Evolutionary conservation across 2,888 invertebrate genomes (phyloP), one percentile per base, ranked within the genome.

Genomic region (Drosophila gaucha): DNA sequence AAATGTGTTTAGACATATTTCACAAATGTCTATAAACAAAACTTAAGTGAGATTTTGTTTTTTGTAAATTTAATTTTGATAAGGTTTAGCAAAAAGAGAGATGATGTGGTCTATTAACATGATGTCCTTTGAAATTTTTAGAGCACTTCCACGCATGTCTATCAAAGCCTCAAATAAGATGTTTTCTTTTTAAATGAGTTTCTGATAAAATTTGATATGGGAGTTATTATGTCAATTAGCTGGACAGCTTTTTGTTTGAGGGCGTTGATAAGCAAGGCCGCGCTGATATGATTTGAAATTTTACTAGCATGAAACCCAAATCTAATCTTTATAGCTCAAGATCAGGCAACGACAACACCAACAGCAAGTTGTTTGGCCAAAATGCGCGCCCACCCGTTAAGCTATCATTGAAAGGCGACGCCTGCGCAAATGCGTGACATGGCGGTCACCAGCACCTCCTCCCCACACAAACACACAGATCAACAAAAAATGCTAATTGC

Each of bases 361-460:
- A 55, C 28, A 51, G 8, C 20, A 52, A 44, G 63, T 58, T 57
- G 47, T 33, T 57, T 58, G 60, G 56, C 87, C 85, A 80, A 80
- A 86, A 80, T 57, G 55, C 46, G 66, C 80, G 87, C 80, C 80
- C 80, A 84, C 88, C 62, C 57, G 58, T 54, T 46, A 54, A 70
- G 30, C 39, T 74, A 56, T 52, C 47, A 68, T 69, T 66, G 77
- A 74, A 74, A 79, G 71, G 80, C 63, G 63, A 87, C 59, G 67
- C 79, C 71, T 85, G 71, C 85, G 87, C 88, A 84, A 63, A 65
- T 86, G 69, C 80, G 87, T 80, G 80, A 86, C 84, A 69, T 80
- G 80, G 58, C 80, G 67, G 74, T 54, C 74, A 80, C 54, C 76
- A 60, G 50, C 68, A 54, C 39, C 73, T 39, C 65, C 73, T 39